Evolutionary conservation across 1,140 invertebrate species (phyloP), one percentile per base, ranked within the genome.

Genomic region (Drosophila lowei): DNA sequence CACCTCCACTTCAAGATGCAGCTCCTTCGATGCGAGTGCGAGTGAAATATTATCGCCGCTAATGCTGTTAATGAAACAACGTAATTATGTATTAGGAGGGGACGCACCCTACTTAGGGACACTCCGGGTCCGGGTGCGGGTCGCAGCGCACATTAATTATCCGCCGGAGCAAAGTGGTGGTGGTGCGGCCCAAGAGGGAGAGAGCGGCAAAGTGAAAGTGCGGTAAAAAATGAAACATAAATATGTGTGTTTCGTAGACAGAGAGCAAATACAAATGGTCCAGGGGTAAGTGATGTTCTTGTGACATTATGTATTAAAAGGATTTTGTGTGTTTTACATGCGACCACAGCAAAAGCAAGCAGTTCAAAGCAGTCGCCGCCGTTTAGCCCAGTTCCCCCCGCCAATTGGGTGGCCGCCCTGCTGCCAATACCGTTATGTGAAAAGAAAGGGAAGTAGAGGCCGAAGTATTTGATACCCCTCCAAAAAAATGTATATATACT

Each of bases 51-150:
- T 68, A 79, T 83, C 70, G 83, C 83, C 63, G 75, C 83, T 86
- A 86, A 86, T 86, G 83, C 74, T 86, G 83, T 86, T 86, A 86
- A 86, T 86, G 83, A 81, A 88, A 86, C 83, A 86, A 78, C 75
- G 83, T 86, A 86, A 86, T 86, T 86, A 86, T 77, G 47, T 66
- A 79, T 79, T 79, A 80, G 66, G 55, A 70, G 78, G 78, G 75
- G 83, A 78, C 57, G 78, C 83, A 79, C 66, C 83, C 83, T 72
- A 81, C 83, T 88, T 88, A 88, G 60, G 74, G 42, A 72, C 44
- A 62, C 49, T 49, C 46, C 53, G 30, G 8, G 8, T 4, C 23
- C 23, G 23, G 34, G 34, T 38, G 34, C 11, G 64, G 61, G 67
- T 80, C 70, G 61, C 64, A 21, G 25, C 25, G 71, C 83, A 72